Base-by-base conservation (phyloP, 2,113 vertebrate species). In the Pelodiscus sinensis region DNA sequence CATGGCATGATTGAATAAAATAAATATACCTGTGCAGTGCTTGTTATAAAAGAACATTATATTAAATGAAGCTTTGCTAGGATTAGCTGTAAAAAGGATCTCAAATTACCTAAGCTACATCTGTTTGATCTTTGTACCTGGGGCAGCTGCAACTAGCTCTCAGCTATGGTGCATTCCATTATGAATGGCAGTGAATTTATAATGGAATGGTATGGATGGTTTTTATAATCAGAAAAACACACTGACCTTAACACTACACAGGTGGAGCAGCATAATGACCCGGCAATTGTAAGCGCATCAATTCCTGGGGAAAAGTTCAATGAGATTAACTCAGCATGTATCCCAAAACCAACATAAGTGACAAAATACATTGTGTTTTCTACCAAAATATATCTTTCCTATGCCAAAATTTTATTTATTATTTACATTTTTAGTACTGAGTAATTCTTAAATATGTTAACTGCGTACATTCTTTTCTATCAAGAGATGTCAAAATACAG, bases 181-280 rank as follows among this genome's bases (percentile, higher is more conserved):
- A 98, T 98, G 98, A 97, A 97, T 97, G 98, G 84, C 3, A 94
- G 95, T 97, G 98, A 95, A 93, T 97, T 98, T 98, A 97, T 98
- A 98, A 98, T 98, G 98, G 98, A 98, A 98, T 98, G 98, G 96
- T 96, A 98, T 98, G 98, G 94, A 98, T 98, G 97, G 97, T 65
- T 96, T 98, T 98, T 98, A 98, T 95, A 98, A 98, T 98, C 98
- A 98, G 98, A 98, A 98, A 98, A 98, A 98, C 97, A 97, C 98
- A 99, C 99, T 99, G 98, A 99, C 99, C 99, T 99, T 99, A 98
- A 99, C 99, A 99, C 99, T 99, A 99, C 99, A 99, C 98, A 99
- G 99, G 98, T 99, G 99, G 98, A 99, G 99, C 99, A 99, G 99
- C 99, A 99, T 99, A 98, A 98, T 99, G 99, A 99, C 97, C 98